Evolutionary conservation across 2,888 invertebrate genomes (phyloP), one percentile per base, ranked within the genome.

Genomic region (Cataglyphis albicans): DNA sequence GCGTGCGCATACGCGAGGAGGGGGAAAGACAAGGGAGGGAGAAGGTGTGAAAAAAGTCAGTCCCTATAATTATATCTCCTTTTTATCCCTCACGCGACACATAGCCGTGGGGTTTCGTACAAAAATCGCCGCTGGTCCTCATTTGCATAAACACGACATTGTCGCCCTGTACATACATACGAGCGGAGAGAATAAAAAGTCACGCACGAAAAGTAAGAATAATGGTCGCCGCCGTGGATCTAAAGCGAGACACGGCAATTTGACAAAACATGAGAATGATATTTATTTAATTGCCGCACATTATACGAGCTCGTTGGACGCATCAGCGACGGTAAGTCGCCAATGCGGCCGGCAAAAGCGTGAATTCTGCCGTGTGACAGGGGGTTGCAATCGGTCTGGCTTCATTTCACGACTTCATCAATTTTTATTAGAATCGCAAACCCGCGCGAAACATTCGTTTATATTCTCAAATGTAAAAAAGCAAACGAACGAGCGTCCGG

Each of bases 1-100:
- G 55, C 82, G 65, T 55, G 25, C 57, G 44, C 29, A 18, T 35
- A 21, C 32, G 48, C 32, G 48, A 7, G 29, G 63, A 38, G 12
- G 64, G 64, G 38, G 52, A 59, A 41, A 73, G 57, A 25, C 61
- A 29, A 35, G 35, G 61, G 21, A 44, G 12, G 25, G 21, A 52
- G 41, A 67, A 32, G 75, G 57, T 32, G 57, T 29, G 61, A 65
- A 48, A 75, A 57, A 48, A 59, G 35, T 25, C 44, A 38, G 57
- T 72, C 48, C 83, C 48, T 52, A 67, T 86, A 86, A 90, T 90
- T 86, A 84, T 84, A 87, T 89, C 85, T 88, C 85, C 80, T 86
- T 81, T 63, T 61, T 67, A 38, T 32, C 67, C 55, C 57, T 63
- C 75, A 18, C 55, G 86, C 82, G 61, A 83, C 86, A 83, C 86